These are phyloP conservation scores for Volucella inanis DNA, from an alignment of 2,888 invertebrate species.

Conservation along the genomic window DNA sequence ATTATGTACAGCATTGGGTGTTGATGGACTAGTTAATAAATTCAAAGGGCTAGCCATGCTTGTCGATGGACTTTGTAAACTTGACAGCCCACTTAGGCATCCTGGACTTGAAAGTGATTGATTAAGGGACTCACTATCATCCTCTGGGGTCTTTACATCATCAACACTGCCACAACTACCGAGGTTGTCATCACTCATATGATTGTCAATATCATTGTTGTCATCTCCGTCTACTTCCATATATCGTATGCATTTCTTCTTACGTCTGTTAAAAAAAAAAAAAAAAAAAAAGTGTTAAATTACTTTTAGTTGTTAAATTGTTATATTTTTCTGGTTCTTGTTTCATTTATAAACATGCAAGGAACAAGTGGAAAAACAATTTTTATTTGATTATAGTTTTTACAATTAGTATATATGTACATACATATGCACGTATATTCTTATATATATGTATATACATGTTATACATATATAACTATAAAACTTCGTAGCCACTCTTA, in stretches of 20 bases:
- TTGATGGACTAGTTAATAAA: slow-evolving; percentile 87
- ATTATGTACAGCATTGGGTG: slow-evolving; percentile 76
- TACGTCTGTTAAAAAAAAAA: slow-evolving; percentile 87
- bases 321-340: background rate
- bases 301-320: slow-evolving; percentile 2
- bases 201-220: slow-evolving; percentile 79
- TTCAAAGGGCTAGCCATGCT: slow-evolving; percentile 91
- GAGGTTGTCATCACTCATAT: slow-evolving; percentile 89
- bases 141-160: slow-evolving; percentile 87
- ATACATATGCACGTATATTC: too few species aligned
- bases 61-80: slow-evolving; percentile 88
- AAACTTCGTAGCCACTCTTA: slow-evolving; percentile 41
- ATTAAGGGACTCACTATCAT: slow-evolving; percentile 87
- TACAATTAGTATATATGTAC: slow-evolving; percentile 43
- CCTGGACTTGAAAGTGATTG: slow-evolving; percentile 86
- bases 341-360: slow-evolving; percentile 37
- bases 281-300: slow-evolving; percentile 36
- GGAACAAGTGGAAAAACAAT: slow-evolving; percentile 33
- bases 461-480: background rate
- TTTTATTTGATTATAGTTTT: slow-evolving; percentile 19
- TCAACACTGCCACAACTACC: slow-evolving; percentile 92
- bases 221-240: slow-evolving; percentile 89
- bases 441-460: too few species aligned
- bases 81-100: slow-evolving; percentile 87
- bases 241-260: slow-evolving; percentile 98